phyloP scores from a whole-genome alignment of 2,888 invertebrate species.

The Trilocha varians region DNA sequence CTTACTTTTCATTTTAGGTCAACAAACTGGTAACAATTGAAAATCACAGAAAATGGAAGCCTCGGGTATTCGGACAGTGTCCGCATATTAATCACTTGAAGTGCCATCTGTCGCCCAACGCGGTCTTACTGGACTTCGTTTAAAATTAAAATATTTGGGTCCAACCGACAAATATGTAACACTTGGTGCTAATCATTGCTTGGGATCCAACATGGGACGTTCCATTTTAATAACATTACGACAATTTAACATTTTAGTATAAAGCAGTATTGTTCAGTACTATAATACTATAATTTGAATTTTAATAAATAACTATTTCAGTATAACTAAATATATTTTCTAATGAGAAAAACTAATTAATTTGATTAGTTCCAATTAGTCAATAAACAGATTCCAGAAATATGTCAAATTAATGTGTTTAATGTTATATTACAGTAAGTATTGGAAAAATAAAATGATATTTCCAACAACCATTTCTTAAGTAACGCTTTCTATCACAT shows the following conservation, averaged over 20 bases:
- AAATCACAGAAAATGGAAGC: constrained; percentile 29
- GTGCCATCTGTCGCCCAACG: constrained; percentile 40
- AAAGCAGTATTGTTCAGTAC: no score
- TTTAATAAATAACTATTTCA: no score
- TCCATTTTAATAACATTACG: constrained; percentile 10
- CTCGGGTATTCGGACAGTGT: constrained; percentile 30
- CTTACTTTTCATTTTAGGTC: constrained; percentile 7
- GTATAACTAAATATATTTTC: no score
- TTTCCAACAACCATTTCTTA: no score
- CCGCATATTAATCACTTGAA: constrained; percentile 64
- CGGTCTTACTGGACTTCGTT: constrained; percentile 28
- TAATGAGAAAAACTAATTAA: no score
- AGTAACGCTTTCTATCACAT: no score
- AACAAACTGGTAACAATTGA: constrained; percentile 3
- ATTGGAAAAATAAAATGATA: no score
- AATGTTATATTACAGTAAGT: no score
- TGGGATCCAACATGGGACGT: constrained; percentile 16
- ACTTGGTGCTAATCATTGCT: constrained; percentile 48
- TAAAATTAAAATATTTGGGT: constrained; percentile 63
- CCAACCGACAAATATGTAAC: constrained; percentile 38
- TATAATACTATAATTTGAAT: no score
- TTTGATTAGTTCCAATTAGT: no score
- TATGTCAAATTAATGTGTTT: no score
- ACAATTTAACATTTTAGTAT: neutral
- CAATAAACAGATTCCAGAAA: no score